Conservation (phyloP, 2,113 vertebrate genomes). For the Macaca nemestrina region DNA sequence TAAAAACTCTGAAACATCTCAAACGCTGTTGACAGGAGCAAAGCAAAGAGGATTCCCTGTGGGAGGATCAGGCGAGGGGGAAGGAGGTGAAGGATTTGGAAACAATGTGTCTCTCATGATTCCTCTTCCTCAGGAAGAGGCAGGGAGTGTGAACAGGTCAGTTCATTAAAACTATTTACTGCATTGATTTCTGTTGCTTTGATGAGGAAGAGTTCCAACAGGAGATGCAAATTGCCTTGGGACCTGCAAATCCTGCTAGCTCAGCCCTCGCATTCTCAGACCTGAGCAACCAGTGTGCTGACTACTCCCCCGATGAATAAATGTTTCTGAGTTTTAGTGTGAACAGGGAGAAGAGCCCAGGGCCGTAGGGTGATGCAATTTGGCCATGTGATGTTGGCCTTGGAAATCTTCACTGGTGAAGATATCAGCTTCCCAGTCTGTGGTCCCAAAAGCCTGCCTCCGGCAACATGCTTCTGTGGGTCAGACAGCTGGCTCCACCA, state of each 20-base stretch:
- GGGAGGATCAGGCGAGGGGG: not conserved
- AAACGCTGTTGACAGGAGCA: not conserved
- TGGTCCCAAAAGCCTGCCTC: not conserved
- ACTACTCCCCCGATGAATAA: not conserved
- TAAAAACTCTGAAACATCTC: not conserved
- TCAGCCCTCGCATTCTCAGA: not conserved
- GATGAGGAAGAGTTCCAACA: not conserved
- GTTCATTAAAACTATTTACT: conserved; percentile 26
- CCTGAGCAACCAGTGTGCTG: not conserved
- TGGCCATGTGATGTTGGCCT: not conserved
- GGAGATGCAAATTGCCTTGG: not conserved
- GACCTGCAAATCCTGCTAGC: not conserved
- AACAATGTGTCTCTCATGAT: not conserved
- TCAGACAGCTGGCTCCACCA: not conserved
- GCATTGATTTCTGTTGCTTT: conserved; percentile 52
- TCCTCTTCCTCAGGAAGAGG: not conserved
- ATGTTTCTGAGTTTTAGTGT: not conserved
- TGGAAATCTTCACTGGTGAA: not conserved
- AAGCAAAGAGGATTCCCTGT: not conserved
- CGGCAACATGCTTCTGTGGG: not conserved
- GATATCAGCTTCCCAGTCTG: not conserved
- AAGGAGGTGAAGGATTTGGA: not conserved
- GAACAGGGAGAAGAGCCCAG: not conserved
- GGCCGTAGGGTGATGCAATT: not conserved
- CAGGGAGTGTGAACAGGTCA: not conserved